phyloP scores from a whole-genome alignment of 2,797 vertebrate species.

The Hyperoplus immaculatus region DNA sequence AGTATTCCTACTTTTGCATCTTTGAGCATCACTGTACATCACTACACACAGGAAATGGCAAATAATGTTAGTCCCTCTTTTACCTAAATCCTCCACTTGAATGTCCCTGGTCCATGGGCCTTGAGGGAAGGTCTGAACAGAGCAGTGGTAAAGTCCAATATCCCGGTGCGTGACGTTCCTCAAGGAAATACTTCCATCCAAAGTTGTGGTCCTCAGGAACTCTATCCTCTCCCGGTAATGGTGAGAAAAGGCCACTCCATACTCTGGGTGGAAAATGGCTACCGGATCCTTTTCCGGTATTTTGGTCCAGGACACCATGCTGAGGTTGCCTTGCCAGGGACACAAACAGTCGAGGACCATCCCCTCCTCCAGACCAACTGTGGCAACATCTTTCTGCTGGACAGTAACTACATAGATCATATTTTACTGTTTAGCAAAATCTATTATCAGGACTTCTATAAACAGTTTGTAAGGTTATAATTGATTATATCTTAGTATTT shows the following conservation, averaged over 20 bases:
- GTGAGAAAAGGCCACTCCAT: slow-evolving; percentile 53
- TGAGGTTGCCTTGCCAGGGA: slow-evolving; percentile 78
- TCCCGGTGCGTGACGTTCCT: slow-evolving; percentile 84
- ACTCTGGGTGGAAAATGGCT: slow-evolving; percentile 81
- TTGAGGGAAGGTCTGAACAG: slow-evolving; percentile 82
- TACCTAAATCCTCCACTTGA: slow-evolving; percentile 86
- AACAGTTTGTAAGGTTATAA: neutral
- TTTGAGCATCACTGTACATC: too few species aligned
- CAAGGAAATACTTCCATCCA: slow-evolving; percentile 86
- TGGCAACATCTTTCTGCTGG: slow-evolving; percentile 67
- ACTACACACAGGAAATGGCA: too few species aligned
- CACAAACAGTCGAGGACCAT: slow-evolving; percentile 88
- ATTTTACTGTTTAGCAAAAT: slow-evolving; percentile 18
- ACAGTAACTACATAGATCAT: slow-evolving; percentile 63
- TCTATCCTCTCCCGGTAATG: slow-evolving; percentile 80
- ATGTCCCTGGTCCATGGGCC: slow-evolving; percentile 85
- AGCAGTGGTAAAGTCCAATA: slow-evolving; percentile 85
- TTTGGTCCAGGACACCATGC: slow-evolving; percentile 89
- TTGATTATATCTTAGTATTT: neutral
- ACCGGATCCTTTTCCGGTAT: slow-evolving; percentile 64
- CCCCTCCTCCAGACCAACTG: slow-evolving; percentile 83
- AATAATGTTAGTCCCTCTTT: slow-evolving; percentile 26
- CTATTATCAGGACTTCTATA: neutral
- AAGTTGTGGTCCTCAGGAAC: slow-evolving; percentile 76
- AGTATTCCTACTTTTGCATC: too few species aligned